These are phyloP conservation scores for Pogona vitticeps DNA, from an alignment of 2,113 vertebrate genomes.

Conservation along the genomic window DNA sequence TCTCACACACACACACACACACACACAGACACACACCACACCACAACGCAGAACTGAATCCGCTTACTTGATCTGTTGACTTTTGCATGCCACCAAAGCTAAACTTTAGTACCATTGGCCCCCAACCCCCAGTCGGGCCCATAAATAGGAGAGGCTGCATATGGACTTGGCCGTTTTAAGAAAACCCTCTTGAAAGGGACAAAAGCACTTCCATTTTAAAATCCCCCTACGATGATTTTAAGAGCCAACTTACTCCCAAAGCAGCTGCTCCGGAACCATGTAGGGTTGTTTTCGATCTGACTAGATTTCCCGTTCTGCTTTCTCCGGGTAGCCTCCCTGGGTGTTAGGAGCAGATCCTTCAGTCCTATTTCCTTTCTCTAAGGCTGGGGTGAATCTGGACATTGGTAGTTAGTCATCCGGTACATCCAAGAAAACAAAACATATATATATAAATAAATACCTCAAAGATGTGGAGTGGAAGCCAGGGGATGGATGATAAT, in stretches of 20 bases:
- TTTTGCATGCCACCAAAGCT: background rate
- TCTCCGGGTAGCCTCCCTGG: background rate
- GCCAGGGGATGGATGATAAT: background rate
- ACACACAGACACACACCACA: background rate
- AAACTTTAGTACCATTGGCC: background rate
- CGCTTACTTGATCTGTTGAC: background rate
- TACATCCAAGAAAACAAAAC: background rate
- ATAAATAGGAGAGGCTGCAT: background rate
- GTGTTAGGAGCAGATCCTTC: too few relatives aligned
- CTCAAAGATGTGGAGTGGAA: background rate
- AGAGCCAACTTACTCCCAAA: slow-evolving; percentile 23
- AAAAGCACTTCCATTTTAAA: background rate
- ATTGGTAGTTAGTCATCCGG: background rate
- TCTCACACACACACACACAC: background rate
- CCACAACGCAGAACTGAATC: background rate
- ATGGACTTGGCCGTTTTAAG: background rate
- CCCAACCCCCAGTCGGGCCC: background rate
- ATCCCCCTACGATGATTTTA: background rate
- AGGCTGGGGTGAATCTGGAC: background rate
- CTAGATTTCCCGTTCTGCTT: background rate
- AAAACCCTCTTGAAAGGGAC: background rate
- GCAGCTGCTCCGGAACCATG: background rate
- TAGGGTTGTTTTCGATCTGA: background rate
- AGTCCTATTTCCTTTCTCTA: background rate
- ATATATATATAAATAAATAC: background rate